Base-by-base conservation (phyloP, 2,888 invertebrate genomes). In the Pachliopta kotzebuea region DNA sequence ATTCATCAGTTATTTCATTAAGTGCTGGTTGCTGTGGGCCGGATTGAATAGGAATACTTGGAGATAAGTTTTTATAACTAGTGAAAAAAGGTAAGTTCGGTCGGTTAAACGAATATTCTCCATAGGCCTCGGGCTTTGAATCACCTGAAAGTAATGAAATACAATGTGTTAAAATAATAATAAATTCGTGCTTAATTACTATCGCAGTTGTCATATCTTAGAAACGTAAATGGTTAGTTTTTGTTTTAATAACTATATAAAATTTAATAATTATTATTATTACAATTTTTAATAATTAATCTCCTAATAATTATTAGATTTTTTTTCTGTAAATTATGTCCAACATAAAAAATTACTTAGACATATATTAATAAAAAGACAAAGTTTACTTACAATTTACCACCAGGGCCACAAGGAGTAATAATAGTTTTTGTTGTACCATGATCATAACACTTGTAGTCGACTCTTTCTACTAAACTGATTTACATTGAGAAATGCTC, bases 361-460 rank as follows among this genome's bases (percentile, higher is more conserved):
- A 49, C 20, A n/a, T 4, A 20, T 0, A 21, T 21, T 52, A 52
- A 52, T 49, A 21, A 52, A 2, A 52, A 21, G 2, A 21, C 14
- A 11, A 7, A 52, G 14, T 21, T 3, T 37, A 71, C 83, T 78
- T 69, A 83, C 84, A 82, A 57, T 73, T 70, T 3, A 70, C 70
- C 14, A 79, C 60, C 23, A 81, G 64, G 3, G 74, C 72, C 31
- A 79, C 56, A 9, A 72, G 54, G 52, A 79, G 57, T 37, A 79
- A 69, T 60, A 83, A 60, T 57, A 79, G 56, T 65, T 75, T 72
- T 31, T 61, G 62, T 58, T 63, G 60, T 60, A 71, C 65, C 73
- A 73, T 73, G 63, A 54, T 68, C 64, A 17, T 23, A 18, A 2
- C 18, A 55, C 42, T 56, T 60, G 24, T 21, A 49, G 14, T 58